Conservation (phyloP, 2,113 vertebrate genomes). For the Petroica traversi region DNA sequence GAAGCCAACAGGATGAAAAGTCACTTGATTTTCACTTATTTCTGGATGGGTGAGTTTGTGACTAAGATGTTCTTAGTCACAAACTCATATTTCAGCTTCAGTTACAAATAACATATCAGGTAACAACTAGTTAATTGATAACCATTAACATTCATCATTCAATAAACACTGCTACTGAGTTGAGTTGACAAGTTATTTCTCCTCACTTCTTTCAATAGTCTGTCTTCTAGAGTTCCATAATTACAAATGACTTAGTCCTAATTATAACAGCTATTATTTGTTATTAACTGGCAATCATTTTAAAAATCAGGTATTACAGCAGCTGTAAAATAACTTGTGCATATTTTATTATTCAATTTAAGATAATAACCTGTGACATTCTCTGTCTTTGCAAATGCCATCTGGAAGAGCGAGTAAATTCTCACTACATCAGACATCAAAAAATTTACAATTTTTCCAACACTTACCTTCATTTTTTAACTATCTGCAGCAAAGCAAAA, state of each 20-base stretch:
- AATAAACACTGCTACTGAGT: background rate
- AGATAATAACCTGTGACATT: background rate
- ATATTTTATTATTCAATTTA: conserved; percentile 3
- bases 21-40: background rate
- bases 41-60: background rate
- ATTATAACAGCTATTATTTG: background rate
- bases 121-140: background rate
- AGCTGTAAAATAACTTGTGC: background rate
- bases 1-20: background rate
- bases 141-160: background rate
- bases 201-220: background rate
- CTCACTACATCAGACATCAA: background rate
- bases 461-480: background rate
- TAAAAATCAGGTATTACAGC: background rate
- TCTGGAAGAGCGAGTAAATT: background rate
- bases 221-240: background rate
- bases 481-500: background rate
- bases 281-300: background rate
- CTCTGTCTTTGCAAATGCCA: background rate
- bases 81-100: background rate
- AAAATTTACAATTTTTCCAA: background rate
- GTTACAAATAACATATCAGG: background rate
- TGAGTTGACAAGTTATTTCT: background rate
- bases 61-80: background rate
- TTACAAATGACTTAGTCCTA: background rate